Percentiles rank a stretch among this genome's conserved stretches.
Evolutionary conservation across 2,888 invertebrate genomes (phyloP).

Genomic region (Philaethria dido): DNA sequence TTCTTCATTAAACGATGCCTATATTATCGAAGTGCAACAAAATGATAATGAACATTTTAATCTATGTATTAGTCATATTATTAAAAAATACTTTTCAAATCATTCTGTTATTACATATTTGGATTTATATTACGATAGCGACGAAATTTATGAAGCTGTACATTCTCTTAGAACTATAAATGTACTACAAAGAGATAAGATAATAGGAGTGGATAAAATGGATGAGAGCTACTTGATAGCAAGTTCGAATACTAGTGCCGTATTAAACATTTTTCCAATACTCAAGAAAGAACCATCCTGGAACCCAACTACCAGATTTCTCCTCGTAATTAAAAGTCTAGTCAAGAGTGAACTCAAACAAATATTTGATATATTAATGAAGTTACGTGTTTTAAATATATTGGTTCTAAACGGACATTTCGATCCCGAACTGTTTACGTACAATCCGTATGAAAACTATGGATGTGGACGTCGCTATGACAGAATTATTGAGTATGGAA

Average conservation of each 20-base stretch:
- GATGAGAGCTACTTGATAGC: constrained; percentile 53
- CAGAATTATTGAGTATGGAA: constrained; percentile 54
- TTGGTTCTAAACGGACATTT: constrained; percentile 53
- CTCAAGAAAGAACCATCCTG: constrained; percentile 52
- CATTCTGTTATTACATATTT: constrained; percentile 37
- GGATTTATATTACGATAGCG: constrained; percentile 32
- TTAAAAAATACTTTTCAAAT: constrained; percentile 32
- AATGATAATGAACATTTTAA: constrained; percentile 6
- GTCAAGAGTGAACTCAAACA: constrained; percentile 42
- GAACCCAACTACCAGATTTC: constrained; percentile 56
- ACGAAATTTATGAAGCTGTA: constrained; percentile 38
- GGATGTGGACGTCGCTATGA: constrained; percentile 62
- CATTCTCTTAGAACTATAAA: constrained; percentile 26
- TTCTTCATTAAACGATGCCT: constrained; percentile 8
- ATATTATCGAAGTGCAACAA: background rate
- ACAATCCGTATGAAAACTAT: constrained; percentile 63
- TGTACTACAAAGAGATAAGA: constrained; percentile 23
- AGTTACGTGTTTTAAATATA: constrained; percentile 51
- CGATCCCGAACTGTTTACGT: constrained; percentile 56
- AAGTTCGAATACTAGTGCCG: constrained; percentile 42
- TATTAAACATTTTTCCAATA: constrained; percentile 42
- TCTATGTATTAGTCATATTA: constrained; percentile 32
- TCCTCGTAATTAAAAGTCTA: constrained; percentile 52
- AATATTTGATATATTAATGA: constrained; percentile 56
- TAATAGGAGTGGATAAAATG: background rate